Conservation (phyloP, 2,113 vertebrate species). For the Platichthys stellatus region DNA sequence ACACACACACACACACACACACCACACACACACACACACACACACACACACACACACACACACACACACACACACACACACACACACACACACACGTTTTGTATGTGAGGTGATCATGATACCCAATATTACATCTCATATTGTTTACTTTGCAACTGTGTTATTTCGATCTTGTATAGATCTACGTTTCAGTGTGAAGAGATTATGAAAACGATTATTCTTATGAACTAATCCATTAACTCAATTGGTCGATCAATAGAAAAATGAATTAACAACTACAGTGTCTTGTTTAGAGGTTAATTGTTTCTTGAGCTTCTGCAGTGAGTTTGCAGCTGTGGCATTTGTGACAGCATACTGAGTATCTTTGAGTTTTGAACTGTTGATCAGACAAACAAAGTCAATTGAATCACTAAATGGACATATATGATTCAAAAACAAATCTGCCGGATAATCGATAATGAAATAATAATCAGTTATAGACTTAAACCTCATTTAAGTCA, state of each 20-base stretch:
- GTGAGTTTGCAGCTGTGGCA: background rate
- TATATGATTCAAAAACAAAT: background rate
- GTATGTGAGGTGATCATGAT: background rate
- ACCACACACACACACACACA: too few relatives aligned
- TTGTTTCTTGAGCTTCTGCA: background rate
- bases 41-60: background rate
- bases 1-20: background rate
- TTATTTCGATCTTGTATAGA: background rate
- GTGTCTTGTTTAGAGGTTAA: background rate
- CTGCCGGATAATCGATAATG: too few relatives aligned
- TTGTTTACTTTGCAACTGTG: background rate
- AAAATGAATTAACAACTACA: background rate
- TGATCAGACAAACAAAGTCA: too few relatives aligned
- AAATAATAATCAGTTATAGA: background rate
- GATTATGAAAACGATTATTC: background rate
- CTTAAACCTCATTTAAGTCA: background rate
- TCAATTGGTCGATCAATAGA: background rate
- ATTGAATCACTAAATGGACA: too few relatives aligned
- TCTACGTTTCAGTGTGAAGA: conserved; percentile 1
- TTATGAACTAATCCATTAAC: background rate
- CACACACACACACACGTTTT: background rate
- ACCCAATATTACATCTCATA: background rate
- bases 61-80: background rate
- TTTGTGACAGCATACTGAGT: too few relatives aligned
- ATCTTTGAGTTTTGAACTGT: too few relatives aligned